Base-by-base conservation (phyloP, 2,113 vertebrate species). In the Limnothrissa miodon region DNA sequence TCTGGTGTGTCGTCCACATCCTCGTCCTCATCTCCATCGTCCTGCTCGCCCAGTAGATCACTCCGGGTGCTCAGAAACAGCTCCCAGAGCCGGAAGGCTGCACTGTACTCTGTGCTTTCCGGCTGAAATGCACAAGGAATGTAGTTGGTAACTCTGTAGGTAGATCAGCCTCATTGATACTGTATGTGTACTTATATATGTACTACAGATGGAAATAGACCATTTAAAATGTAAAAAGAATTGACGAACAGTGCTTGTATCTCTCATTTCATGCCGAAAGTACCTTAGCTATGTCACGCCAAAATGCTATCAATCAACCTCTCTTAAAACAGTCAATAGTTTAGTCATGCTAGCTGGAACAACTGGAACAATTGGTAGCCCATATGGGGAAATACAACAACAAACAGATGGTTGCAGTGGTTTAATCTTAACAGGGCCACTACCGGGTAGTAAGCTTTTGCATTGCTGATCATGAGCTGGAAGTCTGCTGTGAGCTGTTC, bases 401-500 rank as follows among this genome's bases (percentile, higher is more conserved):
- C 13, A 74, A 15, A 74, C 66, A 39, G 5, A 36, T 5, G 33
- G 5, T 74, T 17, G 36, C 13, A 74, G 5, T 2, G 59, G 2
- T 74, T 36, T 33, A 39, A 13, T 74, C 33, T 19, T 74, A 21
- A 56, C 3, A 29, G 59, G n/a, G 5, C 25, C 11, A 25, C 85
- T 92, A 99, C 98, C 97, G 97, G 97, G 89, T 98, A 99, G 91
- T 99, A 99, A 11, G 93, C 93, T 90, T 98, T 99, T 62, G 98
- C 95, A n/a, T 99, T 99, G 92, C 95, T 99, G 89, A 99, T 98
- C 90, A 99, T 95, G 81, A 99, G 95, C 87, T 97, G 97, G 90
- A 99, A 97, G 91, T 99, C 98, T 87, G 97, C 93, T 81, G 97
- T 97, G 86, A 99, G 93, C 84, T 98, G 92, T 81, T 96, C 96